Conservation (phyloP, 2,113 vertebrate species). For the Psilopogon haemacephalus region DNA sequence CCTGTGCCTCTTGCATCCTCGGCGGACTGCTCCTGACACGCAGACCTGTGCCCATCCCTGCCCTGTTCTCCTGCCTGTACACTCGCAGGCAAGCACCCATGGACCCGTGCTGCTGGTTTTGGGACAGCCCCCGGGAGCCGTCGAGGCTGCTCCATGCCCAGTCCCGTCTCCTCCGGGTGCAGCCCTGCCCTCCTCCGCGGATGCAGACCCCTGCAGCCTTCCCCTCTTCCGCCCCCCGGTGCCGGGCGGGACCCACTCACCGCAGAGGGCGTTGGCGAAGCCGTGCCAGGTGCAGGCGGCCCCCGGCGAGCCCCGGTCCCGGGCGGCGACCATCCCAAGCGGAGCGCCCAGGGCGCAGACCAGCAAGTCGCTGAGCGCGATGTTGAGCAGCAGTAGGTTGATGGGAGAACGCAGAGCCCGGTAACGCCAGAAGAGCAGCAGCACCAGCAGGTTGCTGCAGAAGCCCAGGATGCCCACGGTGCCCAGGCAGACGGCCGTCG, state of each 20-base stretch:
- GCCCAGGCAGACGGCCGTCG: conserved; percentile 61
- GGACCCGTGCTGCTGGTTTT: background rate
- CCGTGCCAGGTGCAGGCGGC: conserved; percentile 85
- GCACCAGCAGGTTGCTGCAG: conserved; percentile 72
- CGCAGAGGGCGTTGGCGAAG: conserved; percentile 82
- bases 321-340: conserved; percentile 24
- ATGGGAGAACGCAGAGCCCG: conserved; percentile 81
- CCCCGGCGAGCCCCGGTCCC: conserved; percentile 74
- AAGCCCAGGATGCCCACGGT: conserved; percentile 74
- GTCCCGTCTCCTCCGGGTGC: background rate
- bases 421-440: conserved; percentile 81
- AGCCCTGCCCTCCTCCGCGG: background rate
- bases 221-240: background rate
- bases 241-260: conserved; percentile 65
- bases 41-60: fast-evolving
- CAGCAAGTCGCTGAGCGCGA: conserved; percentile 82
- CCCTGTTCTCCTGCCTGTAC: background rate
- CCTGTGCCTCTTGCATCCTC: background rate
- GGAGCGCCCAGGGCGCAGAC: conserved; percentile 84
- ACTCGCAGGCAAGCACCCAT: too few relatives aligned
- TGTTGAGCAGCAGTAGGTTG: conserved; percentile 57
- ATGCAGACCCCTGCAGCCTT: background rate
- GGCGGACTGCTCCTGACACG: background rate
- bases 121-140: background rate
- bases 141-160: background rate